Conservation (phyloP, 1,140 invertebrate genomes). For the Drosophila tristis region DNA sequence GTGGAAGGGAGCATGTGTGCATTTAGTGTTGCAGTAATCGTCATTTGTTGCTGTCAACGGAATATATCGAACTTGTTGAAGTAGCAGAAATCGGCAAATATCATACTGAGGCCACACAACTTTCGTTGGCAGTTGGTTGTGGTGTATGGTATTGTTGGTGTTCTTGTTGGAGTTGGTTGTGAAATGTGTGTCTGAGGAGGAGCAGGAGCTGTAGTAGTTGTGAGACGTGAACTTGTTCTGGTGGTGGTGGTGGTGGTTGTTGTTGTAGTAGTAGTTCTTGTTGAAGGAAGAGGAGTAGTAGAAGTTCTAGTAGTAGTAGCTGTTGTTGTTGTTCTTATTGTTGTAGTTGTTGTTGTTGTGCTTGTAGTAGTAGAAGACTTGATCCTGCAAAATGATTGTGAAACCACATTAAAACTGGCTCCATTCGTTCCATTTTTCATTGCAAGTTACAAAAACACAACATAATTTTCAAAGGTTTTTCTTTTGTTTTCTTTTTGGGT, state of each 20-base stretch:
- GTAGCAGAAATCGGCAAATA: conserved; percentile 42
- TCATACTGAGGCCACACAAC: conserved; percentile 56
- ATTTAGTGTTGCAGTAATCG: conserved; percentile 30
- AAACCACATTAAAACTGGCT: conserved; percentile 82
- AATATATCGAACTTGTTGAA: conserved; percentile 75
- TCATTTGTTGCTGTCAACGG: conserved; percentile 54
- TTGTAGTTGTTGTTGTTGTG: conserved; percentile 77
- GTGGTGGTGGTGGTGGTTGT: conserved; percentile 70
- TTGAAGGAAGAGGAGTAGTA: conserved; percentile 49
- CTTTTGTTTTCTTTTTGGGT: conserved; percentile 10
- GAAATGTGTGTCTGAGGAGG: conserved; percentile 81
- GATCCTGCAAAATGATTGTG: conserved; percentile 84
- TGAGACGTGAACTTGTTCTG: conserved; percentile 80
- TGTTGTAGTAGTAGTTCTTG: conserved; percentile 52
- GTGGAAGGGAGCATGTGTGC: conserved; percentile 29
- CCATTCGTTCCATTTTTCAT: conserved; percentile 51
- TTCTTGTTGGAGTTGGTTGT: conserved; percentile 39
- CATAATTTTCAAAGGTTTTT: conserved; percentile 28
- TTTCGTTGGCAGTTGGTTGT: conserved; percentile 31
- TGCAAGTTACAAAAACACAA: conserved; percentile 31
- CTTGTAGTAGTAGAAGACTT: conserved; percentile 83
- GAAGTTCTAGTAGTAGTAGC: conserved; percentile 66
- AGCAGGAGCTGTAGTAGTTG: conserved; percentile 73
- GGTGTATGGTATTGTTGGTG: conserved; percentile 20
- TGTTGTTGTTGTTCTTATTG: conserved; percentile 55